These are phyloP conservation scores for Platyscelio sp. DNA, from an alignment of 2,888 invertebrate species.

Conservation along the genomic window DNA sequence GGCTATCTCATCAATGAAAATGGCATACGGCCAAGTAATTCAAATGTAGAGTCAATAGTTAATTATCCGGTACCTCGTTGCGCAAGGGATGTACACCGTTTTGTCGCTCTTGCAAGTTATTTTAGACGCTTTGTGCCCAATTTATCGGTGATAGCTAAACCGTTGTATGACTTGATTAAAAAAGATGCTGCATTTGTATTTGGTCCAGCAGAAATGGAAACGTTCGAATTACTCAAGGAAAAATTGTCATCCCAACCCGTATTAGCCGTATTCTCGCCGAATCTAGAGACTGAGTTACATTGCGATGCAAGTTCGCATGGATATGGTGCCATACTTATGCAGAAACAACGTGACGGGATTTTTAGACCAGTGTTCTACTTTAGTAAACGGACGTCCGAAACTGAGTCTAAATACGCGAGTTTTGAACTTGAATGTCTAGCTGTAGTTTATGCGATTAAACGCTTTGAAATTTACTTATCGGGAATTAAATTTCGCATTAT, in stretches of 20 bases:
- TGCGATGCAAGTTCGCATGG: too few species aligned
- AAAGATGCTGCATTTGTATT: conserved; percentile 69
- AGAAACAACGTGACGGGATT: too few species aligned
- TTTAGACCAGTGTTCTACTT: too few species aligned
- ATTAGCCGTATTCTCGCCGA: conserved; percentile 66
- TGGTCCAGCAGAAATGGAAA: conserved; percentile 62
- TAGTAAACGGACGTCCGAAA: too few species aligned
- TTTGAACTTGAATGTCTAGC: too few species aligned
- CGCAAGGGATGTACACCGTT: conserved; percentile 7
- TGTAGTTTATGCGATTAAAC: too few species aligned
- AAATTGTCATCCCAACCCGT: conserved; percentile 71
- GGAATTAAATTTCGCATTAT: too few species aligned
- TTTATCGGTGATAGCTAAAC: conserved; percentile 4
- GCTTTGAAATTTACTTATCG: too few species aligned
- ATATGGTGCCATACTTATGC: too few species aligned
- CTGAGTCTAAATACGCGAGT: too few species aligned
- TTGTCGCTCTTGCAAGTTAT: conserved; percentile 12
- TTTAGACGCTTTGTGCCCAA: conserved; percentile 1
- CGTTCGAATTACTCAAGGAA: conserved; percentile 72
- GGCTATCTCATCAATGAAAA: conserved; percentile 19
- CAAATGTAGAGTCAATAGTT: conserved; percentile 13
- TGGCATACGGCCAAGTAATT: conserved; percentile 4
- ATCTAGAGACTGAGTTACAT: too few species aligned
- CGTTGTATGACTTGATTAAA: conserved; percentile 3
- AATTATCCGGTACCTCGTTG: conserved; percentile 16